Evolutionary conservation across 2,888 invertebrate genomes (phyloP).

Genomic region (Lycaena phlaeas): DNA sequence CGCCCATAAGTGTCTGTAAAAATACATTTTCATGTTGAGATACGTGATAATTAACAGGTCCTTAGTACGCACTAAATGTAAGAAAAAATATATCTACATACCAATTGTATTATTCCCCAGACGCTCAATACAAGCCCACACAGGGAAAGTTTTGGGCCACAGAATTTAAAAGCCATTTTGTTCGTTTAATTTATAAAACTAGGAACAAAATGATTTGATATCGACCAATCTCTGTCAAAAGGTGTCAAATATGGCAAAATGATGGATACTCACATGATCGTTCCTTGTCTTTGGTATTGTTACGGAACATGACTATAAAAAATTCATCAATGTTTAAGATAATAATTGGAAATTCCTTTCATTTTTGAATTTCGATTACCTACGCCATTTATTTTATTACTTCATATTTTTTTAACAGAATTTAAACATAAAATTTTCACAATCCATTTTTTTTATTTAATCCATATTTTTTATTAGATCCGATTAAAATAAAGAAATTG

Average conservation of each 20-base stretch:
- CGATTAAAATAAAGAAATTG: too few relatives aligned
- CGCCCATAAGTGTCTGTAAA: slow-evolving; percentile 87
- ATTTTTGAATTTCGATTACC: too few relatives aligned
- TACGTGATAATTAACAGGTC: too few relatives aligned
- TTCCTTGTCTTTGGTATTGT: slow-evolving; percentile 25
- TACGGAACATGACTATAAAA: too few relatives aligned
- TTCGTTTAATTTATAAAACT: slow-evolving; percentile 39
- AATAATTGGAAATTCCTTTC: too few relatives aligned
- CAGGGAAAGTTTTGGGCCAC: slow-evolving; percentile 93
- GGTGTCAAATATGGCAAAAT: slow-evolving; percentile 46
- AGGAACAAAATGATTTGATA: slow-evolving; percentile 37
- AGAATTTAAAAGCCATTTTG: slow-evolving; percentile 74
- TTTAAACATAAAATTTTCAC: too few relatives aligned
- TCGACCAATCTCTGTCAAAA: slow-evolving; percentile 61
- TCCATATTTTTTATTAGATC: too few relatives aligned
- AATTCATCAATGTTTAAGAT: too few relatives aligned
- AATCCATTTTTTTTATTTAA: too few relatives aligned
- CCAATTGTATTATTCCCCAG: slow-evolving; percentile 96
- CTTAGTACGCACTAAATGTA: too few relatives aligned
- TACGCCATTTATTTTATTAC: too few relatives aligned
- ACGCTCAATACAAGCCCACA: slow-evolving; percentile 92
- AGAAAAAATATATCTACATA: slow-evolving; percentile 57
- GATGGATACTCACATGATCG: slow-evolving; percentile 63
- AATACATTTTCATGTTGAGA: slow-evolving; percentile 8
- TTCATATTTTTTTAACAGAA: too few relatives aligned